These are phyloP conservation scores for Nasonia giraulti DNA, from an alignment of 1,140 invertebrate genomes.

Conservation along the genomic window DNA sequence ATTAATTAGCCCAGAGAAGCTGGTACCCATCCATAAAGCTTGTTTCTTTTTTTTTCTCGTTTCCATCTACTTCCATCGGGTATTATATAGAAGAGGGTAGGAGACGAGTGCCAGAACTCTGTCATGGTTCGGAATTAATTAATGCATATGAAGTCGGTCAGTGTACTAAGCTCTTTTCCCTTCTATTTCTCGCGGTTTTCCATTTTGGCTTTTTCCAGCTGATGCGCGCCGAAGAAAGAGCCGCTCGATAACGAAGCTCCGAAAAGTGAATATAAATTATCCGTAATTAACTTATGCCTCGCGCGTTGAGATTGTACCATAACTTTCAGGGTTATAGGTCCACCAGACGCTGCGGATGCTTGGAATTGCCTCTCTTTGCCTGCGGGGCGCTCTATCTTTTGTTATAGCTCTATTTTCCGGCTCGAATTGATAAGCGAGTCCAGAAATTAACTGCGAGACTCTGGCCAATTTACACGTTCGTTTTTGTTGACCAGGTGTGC, in stretches of 20 bases:
- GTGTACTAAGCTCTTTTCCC: constrained; percentile 20
- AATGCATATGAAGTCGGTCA: constrained; percentile 33
- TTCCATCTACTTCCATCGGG: not conserved
- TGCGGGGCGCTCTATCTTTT: constrained; percentile 14
- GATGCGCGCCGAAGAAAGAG: not conserved
- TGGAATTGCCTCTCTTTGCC: constrained; percentile 5
- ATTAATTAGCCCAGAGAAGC: constrained; percentile 16
- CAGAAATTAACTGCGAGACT: constrained; percentile 21
- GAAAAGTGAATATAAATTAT: constrained; percentile 54
- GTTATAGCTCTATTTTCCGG: constrained; percentile 5
- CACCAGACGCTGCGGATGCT: not conserved
- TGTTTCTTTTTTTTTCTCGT: too few species aligned
- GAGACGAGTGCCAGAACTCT: constrained; percentile 21
- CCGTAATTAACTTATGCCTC: constrained; percentile 54
- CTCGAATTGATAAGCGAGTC: constrained; percentile 22
- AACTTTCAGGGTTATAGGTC: constrained; percentile 7
- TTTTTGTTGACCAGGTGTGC: not conserved
- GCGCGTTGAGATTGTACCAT: constrained; percentile 26
- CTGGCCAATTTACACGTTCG: constrained; percentile 33
- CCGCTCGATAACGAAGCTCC: constrained; percentile 50
- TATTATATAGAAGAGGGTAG: constrained; percentile 9
- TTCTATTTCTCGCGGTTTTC: not conserved
- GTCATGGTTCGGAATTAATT: constrained; percentile 52
- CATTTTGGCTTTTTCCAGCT: not conserved
- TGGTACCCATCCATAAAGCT: too few species aligned